Conservation (phyloP, 2,888 invertebrate species). For the Deroplatys truncata region DNA sequence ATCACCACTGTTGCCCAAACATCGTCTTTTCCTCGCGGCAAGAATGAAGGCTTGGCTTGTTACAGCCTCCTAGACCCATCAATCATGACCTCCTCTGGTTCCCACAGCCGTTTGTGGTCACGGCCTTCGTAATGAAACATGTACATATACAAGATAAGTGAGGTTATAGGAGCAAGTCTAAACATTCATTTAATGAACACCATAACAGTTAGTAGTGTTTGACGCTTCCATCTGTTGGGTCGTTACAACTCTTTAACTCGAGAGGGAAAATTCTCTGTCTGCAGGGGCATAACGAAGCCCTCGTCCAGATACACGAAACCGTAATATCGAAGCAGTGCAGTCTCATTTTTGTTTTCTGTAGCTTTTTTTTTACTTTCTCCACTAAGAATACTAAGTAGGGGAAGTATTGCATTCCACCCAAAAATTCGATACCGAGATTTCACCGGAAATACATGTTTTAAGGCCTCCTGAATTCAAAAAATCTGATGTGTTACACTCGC, state of each 20-base stretch:
- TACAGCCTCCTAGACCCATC: not conserved
- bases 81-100: not conserved
- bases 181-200: not conserved
- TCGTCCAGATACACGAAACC: too few species aligned
- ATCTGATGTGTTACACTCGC: too few species aligned
- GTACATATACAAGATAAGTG: not conserved
- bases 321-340: too few species aligned
- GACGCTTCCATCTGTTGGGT: not conserved
- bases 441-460: too few species aligned
- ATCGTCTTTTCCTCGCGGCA: not conserved
- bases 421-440: too few species aligned
- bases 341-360: too few species aligned
- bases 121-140: not conserved
- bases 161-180: not conserved
- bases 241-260: not conserved
- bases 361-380: too few species aligned
- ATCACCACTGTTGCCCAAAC: not conserved
- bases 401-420: too few species aligned
- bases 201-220: not conserved
- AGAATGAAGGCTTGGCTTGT: slow-evolving; percentile 24
- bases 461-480: too few species aligned
- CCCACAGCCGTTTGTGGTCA: not conserved
- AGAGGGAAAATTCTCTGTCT: too few species aligned
- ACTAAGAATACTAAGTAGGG: too few species aligned
- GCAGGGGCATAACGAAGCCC: too few species aligned